Evolutionary conservation across 1,140 invertebrate genomes (phyloP), one percentile per base, ranked within the genome.

Genomic region (Zaprionus davidi): DNA sequence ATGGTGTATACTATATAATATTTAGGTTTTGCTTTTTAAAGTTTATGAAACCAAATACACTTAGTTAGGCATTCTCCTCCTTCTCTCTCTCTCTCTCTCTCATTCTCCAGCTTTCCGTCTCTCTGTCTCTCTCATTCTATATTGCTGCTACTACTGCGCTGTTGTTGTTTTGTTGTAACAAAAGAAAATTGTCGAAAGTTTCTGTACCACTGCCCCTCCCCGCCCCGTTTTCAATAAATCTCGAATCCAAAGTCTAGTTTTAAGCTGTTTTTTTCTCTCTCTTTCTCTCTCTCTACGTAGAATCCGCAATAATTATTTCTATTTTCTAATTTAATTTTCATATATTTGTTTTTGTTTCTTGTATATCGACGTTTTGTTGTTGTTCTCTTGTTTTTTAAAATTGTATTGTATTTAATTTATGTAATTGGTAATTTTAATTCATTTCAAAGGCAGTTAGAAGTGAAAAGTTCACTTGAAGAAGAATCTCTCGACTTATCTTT

Each of bases 21-120:
- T 87, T 82, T 79, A 73, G 58, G 71, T 79, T 83, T 71, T 79
- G 74, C 76, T 78, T 88, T 88, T 90, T 67, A 81, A 81, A 86
- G 81, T 88, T 90, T 60, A 73, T 85, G 85, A 90, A 90, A 90
- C 82, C 86, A 90, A 88, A 87, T 88, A 88, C 80, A 87, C 78
- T 83, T 88, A 62, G 74, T 87, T 82, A 86, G 77, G 83, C 69
- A 20, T 64, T 28, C 59, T 20, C 57, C 51, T 57, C 12, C 24
- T 17, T 41, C 36, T 44, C 38, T 59, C 17, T 58, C 3, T 41
- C 3, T 41, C 12, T 34, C 2, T 20, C 20, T 53, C 26, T 49
- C 17, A 31, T 51, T 53, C 4, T 24, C 24, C 3, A 22, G 57
- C 31, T 31, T 9, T 11, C 31, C 31, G 9, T 34, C 31, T 34